Percentiles rank a stretch among this genome's conserved stretches.
These are phyloP conservation scores for Altica lythri DNA, from an alignment of 2,888 invertebrate genomes.

Conservation along the genomic window DNA sequence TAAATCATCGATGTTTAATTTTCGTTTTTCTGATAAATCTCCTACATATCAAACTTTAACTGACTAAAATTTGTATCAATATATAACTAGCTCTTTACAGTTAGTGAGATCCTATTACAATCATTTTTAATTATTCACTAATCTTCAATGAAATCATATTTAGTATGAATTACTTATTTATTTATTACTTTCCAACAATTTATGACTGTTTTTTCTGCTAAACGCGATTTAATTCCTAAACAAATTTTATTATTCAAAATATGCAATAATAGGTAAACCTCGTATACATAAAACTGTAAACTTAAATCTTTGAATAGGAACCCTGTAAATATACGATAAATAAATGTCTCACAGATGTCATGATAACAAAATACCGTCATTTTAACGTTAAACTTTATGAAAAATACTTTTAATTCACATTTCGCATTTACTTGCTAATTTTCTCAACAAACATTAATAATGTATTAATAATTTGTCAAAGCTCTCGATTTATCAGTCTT, in stretches of 20 bases:
- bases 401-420: conserved; percentile 16
- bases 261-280: too few species aligned
- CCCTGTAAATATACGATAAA: conserved; percentile 15
- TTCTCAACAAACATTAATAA: conserved; percentile 29
- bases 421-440: conserved; percentile 32
- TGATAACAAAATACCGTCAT: conserved; percentile 40
- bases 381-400: conserved; percentile 24
- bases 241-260: background rate
- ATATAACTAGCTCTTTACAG: too few species aligned
- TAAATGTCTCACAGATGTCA: conserved; percentile 28
- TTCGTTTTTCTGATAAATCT: too few species aligned
- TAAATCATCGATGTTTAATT: too few species aligned
- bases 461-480: conserved; percentile 33
- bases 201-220: background rate
- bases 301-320: background rate
- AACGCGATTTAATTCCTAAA: background rate
- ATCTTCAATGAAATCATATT: too few species aligned
- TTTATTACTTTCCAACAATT: too few species aligned
- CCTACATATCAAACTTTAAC: too few species aligned
- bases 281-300: too few species aligned
- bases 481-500: conserved; percentile 12
- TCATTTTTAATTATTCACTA: too few species aligned
- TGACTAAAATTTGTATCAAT: too few species aligned
- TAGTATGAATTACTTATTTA: too few species aligned
- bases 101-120: too few species aligned